phyloP scores from a whole-genome alignment of 2,113 vertebrate species.

The Romanogobio albipinnatus region DNA sequence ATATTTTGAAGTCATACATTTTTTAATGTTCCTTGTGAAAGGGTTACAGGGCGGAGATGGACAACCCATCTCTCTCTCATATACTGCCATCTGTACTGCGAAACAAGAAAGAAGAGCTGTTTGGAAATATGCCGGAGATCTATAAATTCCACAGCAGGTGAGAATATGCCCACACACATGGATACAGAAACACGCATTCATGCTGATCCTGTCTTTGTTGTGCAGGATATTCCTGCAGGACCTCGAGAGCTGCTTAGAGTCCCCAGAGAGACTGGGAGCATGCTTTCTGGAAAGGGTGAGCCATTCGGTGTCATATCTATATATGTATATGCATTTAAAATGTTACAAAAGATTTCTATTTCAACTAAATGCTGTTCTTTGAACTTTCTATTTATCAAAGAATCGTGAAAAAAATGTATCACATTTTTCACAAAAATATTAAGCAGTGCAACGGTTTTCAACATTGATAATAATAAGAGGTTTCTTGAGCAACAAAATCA shows the following conservation, averaged over 20 bases:
- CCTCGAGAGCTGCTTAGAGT: conserved; percentile 86
- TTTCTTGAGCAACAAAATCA: background rate
- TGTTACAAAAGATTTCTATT: background rate
- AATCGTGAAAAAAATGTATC: background rate
- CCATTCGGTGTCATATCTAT: background rate
- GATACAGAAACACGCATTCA: conserved; percentile 35
- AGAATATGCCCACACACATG: conserved; percentile 45
- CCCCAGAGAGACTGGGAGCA: conserved; percentile 87
- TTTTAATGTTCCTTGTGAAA: conserved; percentile 62
- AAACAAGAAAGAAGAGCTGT: conserved; percentile 91
- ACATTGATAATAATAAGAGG: background rate
- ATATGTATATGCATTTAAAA: background rate
- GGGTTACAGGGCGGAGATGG: conserved; percentile 97
- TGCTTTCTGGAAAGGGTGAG: conserved; percentile 94
- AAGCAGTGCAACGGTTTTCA: background rate
- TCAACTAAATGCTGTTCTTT: background rate
- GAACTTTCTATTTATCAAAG: background rate
- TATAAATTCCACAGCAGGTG: conserved; percentile 96
- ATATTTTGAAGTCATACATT: too few species aligned
- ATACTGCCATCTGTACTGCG: conserved; percentile 85
- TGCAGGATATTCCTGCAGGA: conserved; percentile 90
- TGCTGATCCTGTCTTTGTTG: conserved; percentile 29
- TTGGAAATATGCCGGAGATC: conserved; percentile 97
- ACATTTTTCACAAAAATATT: background rate
- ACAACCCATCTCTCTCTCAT: conserved; percentile 85